Evolutionary conservation across 2,797 vertebrate genomes (phyloP), one percentile per base, ranked within the genome.

Genomic region (Acanthiza pusilla): DNA sequence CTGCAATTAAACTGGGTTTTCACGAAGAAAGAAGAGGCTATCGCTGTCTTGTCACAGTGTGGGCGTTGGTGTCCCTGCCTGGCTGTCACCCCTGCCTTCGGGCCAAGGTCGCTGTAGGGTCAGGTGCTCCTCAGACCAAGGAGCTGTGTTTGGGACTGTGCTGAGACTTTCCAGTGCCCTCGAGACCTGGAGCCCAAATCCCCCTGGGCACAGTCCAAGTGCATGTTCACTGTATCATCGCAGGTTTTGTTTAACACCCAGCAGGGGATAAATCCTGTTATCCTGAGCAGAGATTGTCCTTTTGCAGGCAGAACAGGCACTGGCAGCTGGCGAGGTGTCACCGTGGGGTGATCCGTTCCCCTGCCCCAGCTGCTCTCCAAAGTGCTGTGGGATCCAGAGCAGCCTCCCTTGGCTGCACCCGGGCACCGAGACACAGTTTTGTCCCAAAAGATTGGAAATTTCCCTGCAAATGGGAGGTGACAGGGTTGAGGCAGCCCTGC

Each of bases 1-100:
- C 67, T 76, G 93, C 89, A 93, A 85, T 96, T 96, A 93, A 93
- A 87, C 48, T 83, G 5, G 14, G 79, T 88, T 96, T 96, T 76
- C 84, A 63, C 63, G 57, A 75, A 85, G 92, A 47, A 96, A 88
- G 75, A 89, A 74, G 88, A 80, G 84, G 91, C 92, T 95, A 71
- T 95, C 91, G 91, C 92, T 96, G 68, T 95, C 91, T 87, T 92
- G 84, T 71, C 90, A 32, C 30, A 57, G 71, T 0, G 32, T 63
- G 74, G 88, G 90, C 75, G 67, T 55, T 71, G 48, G n/a, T 60
- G 57, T 82, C 78, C 60, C 81, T 78, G 45, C 77, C 65, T 81
- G 72, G 68, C 70, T 75, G 29, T 16, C 48, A 30, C 81, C 73
- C n/a, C 62, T 91, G 88, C 50, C 63, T 34, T 45, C 3, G 10